These are phyloP conservation scores for Ondatra zibethicus DNA, from an alignment of 2,113 vertebrate species.

Conservation along the genomic window DNA sequence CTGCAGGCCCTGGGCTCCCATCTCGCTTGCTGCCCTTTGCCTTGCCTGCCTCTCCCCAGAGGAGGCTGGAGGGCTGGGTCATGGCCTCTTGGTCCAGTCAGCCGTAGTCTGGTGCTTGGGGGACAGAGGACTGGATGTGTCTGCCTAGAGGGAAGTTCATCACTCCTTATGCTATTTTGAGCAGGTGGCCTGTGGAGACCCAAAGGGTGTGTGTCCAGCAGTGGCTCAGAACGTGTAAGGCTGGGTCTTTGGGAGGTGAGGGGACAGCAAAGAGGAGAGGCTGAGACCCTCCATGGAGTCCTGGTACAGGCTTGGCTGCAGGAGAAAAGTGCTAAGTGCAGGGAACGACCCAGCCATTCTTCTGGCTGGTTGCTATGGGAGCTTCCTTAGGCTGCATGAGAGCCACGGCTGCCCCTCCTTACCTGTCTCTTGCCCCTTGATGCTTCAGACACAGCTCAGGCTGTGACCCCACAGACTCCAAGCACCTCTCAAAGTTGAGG, in stretches of 20 bases:
- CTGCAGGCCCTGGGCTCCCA: not conserved
- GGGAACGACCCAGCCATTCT: not conserved
- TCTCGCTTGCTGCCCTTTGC: not conserved
- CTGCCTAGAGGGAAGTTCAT: accelerated
- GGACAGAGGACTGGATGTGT: not conserved
- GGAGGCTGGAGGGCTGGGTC: not conserved
- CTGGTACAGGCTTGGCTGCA: not conserved
- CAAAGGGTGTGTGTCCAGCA: too few species aligned
- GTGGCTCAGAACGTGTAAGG: not conserved
- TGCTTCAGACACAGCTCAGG: not conserved
- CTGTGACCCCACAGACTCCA: not conserved
- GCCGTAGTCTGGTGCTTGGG: not conserved
- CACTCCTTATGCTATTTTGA: not conserved
- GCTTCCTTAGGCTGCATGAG: not conserved
- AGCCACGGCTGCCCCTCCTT: not conserved
- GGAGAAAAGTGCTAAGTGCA: not conserved
- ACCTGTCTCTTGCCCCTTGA: too few species aligned
- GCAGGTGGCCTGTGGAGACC: not conserved
- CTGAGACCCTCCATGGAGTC: not conserved
- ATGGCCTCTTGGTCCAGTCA: too few species aligned
- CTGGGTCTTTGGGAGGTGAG: not conserved
- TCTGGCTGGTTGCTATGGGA: not conserved
- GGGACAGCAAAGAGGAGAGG: not conserved
- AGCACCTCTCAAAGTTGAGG: not conserved
- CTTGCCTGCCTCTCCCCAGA: not conserved